Evolutionary conservation across 2,888 invertebrate species (phyloP), one percentile per base, ranked within the genome.

Genomic region (Aleiodes leptofemur): DNA sequence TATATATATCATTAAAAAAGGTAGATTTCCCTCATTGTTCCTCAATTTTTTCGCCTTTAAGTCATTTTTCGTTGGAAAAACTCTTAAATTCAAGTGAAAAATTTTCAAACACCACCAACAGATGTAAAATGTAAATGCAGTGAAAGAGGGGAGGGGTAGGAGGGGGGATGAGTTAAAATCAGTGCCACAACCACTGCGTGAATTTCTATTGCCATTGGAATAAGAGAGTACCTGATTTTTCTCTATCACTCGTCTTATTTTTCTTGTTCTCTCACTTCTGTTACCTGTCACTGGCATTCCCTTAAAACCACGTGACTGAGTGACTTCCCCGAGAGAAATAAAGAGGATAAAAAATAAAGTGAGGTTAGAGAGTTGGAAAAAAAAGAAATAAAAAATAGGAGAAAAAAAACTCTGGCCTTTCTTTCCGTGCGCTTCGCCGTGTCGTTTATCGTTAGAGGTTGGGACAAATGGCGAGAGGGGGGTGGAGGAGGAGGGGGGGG

Each of bases 281-380:
- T 51, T n/a, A 69, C 16, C 82, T 82, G 85, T 85, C 85, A 84
- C 72, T 57, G 56, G 81, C 84, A 85, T 81, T 72, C 31, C 61
- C 78, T 76, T 80, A 81, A 82, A 78, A 80, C 77, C 61, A 9
- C 76, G 78, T 82, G 83, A 82, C 81, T 82, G 85, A 85, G 83
- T 82, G 84, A 85, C 82, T 81, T 72, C 76, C 57, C 23, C 51
- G 43, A 69, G 69, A 55, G 70, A 71, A 72, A 29, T 43, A 34
- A 69, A 75, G 64, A 16, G 57, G 68, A 14, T 57, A n/a, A 59
- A 56, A 68, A 48, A 72, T 66, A 68, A 71, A 13, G 6, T 9
- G 29, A 29, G 50, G n/a, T 43, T 9, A 29, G 50, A 34, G 57
- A 57, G 74, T 53, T 57, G 50, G 74, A 57, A 51, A 64, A 23